These are phyloP conservation scores for Enteromius treurensis DNA, from an alignment of 2,797 vertebrate species.

Conservation along the genomic window DNA sequence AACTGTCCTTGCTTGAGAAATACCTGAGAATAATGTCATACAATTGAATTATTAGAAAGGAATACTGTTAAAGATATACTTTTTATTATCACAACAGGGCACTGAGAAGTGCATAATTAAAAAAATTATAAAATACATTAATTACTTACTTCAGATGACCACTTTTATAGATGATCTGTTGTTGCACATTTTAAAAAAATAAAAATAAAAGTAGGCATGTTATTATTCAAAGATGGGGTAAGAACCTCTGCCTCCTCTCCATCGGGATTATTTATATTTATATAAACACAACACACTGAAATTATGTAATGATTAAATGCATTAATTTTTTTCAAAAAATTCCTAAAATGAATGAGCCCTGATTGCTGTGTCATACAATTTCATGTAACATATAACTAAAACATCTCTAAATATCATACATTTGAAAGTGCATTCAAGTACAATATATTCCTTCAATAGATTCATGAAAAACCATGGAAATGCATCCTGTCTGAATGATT, in stretches of 20 bases:
- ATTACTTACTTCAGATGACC: background rate
- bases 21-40: slow-evolving; percentile 20
- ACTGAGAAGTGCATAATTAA: background rate
- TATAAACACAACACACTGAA: no score
- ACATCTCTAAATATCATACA: background rate
- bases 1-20: slow-evolving; percentile 11
- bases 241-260: no score
- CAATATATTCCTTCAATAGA: background rate
- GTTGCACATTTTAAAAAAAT: background rate
- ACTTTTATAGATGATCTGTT: background rate
- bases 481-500: slow-evolving; percentile 24
- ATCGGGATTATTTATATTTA: no score
- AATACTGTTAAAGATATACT: background rate
- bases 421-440: background rate
- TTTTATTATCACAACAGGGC: background rate
- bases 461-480: background rate
- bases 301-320: background rate
- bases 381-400: background rate
- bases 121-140: background rate
- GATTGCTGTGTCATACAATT: background rate
- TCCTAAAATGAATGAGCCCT: background rate
- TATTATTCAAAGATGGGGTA: background rate
- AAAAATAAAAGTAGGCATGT: background rate
- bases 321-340: background rate
- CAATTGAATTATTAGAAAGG: background rate